A percentile compares a stretch with the other conserved stretches of the same genome.
These are phyloP conservation scores for Nanger granti DNA, from an alignment of 2,113 vertebrate genomes.

Conservation along the genomic window DNA sequence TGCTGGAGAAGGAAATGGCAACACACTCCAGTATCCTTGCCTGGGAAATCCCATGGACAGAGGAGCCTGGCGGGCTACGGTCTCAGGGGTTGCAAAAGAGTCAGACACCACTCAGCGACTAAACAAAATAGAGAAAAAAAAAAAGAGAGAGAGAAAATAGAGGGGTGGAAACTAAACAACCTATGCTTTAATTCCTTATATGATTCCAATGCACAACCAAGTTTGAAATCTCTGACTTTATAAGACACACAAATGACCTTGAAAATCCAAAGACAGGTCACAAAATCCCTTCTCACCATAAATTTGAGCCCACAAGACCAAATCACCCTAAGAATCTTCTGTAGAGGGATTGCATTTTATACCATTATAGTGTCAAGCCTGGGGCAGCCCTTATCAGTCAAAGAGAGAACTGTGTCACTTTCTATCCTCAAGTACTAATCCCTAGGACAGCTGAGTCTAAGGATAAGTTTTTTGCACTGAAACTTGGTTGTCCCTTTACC, in stretches of 20 bases:
- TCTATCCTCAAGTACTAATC: background rate
- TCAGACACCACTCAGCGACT: background rate
- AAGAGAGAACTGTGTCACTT: background rate
- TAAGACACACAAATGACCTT: background rate
- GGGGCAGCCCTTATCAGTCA: background rate
- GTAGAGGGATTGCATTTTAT: background rate
- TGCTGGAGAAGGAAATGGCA: background rate
- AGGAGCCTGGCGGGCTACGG: background rate
- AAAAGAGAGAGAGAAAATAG: background rate
- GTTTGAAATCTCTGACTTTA: background rate
- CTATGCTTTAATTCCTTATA: background rate
- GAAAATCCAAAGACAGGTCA: slow-evolving; percentile 13
- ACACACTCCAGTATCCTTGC: background rate
- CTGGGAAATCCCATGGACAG: background rate
- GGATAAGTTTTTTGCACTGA: background rate
- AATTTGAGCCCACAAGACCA: background rate
- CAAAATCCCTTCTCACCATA: background rate
- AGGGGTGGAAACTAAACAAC: background rate
- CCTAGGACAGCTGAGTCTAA: background rate
- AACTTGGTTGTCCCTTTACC: background rate
- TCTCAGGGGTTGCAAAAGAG: background rate
- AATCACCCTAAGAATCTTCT: background rate
- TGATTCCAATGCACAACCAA: background rate
- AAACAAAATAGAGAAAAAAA: no score
- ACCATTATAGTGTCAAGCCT: background rate